These are phyloP conservation scores for Anthoptus insignis DNA, from an alignment of 2,888 invertebrate species.

Conservation along the genomic window DNA sequence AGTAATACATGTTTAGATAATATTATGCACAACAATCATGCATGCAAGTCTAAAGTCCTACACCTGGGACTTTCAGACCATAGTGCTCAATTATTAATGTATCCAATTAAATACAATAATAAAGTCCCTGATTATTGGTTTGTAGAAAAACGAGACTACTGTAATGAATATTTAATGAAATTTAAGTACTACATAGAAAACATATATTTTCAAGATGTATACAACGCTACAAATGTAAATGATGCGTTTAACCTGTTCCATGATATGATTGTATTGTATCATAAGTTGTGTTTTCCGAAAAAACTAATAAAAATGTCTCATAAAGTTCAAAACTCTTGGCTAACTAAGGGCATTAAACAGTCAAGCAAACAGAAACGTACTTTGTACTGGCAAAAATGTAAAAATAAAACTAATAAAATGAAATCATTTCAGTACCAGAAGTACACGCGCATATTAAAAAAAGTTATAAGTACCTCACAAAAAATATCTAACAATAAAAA, in stretches of 20 bases:
- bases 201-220: constrained; percentile 20
- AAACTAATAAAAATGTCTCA: not conserved
- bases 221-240: constrained; percentile 8
- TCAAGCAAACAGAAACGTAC: constrained; percentile 16
- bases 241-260: constrained; percentile 12
- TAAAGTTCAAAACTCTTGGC: constrained; percentile 7
- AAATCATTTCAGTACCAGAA: not conserved
- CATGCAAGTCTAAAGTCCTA: constrained; percentile 9
- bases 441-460: not conserved
- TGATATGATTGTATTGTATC: constrained; percentile 8
- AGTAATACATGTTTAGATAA: too few species aligned
- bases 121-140: not conserved
- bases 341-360: constrained; percentile 14
- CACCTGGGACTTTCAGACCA: constrained; percentile 8
- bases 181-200: constrained; percentile 8
- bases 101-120: not conserved
- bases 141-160: constrained; percentile 5
- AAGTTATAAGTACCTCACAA: too few species aligned
- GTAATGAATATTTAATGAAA: not conserved
- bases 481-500: not conserved
- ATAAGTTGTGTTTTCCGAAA: constrained; percentile 29
- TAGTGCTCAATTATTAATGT: not conserved
- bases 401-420: not conserved
- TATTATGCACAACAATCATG: too few species aligned
- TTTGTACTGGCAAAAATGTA: not conserved